Conservation (phyloP, 2,888 invertebrate species). For the Cylloceria caligata region DNA sequence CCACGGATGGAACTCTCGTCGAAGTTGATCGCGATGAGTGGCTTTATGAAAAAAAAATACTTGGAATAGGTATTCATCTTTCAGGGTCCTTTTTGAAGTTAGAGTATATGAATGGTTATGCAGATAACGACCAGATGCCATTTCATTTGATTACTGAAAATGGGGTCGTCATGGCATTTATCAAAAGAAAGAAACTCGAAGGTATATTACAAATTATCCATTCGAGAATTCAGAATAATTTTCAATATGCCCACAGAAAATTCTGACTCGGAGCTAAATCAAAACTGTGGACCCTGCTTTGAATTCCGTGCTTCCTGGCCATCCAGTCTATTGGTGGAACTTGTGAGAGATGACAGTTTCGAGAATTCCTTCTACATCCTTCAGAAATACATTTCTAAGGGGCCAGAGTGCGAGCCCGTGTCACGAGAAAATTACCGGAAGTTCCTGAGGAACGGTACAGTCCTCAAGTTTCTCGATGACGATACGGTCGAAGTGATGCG, state of each 20-base stretch:
- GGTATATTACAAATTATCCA: constrained; percentile 11
- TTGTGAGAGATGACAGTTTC: constrained; percentile 68
- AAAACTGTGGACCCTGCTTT: constrained; percentile 42
- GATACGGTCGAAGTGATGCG: constrained; percentile 77
- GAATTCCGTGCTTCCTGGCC: constrained; percentile 77
- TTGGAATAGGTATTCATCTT: constrained; percentile 72
- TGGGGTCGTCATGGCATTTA: constrained; percentile 77
- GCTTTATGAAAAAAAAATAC: constrained; percentile 70
- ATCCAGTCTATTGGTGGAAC: constrained; percentile 76
- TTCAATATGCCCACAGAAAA: constrained; percentile 3
- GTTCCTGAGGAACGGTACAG: constrained; percentile 80
- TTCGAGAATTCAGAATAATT: neutral
- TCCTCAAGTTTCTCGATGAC: constrained; percentile 78
- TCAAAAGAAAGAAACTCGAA: constrained; percentile 50
- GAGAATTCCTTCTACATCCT: constrained; percentile 78
- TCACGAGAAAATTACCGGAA: constrained; percentile 73
- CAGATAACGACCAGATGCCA: constrained; percentile 50
- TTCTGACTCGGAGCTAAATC: constrained; percentile 2
- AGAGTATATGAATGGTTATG: constrained; percentile 56
- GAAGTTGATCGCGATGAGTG: constrained; percentile 75
- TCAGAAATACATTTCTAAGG: constrained; percentile 76
- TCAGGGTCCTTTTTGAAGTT: constrained; percentile 72
- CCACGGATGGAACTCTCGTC: constrained; percentile 76
- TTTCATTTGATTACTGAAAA: constrained; percentile 77
- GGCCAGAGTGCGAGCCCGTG: constrained; percentile 62